Evolutionary conservation across 2,797 vertebrate genomes (phyloP).

Genomic region (Eidolon dupreanum): DNA sequence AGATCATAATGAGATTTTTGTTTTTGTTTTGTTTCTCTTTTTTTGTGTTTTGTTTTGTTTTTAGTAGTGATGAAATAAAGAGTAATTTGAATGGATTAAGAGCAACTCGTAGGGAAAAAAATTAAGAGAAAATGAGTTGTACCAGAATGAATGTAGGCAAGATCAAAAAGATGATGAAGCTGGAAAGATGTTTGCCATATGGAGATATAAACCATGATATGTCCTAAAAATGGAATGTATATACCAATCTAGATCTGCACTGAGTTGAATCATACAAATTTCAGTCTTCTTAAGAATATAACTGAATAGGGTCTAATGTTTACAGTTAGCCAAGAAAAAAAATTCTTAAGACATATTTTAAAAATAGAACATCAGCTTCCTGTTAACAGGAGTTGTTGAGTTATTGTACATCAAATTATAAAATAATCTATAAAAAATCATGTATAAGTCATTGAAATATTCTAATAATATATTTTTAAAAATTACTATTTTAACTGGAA

Average conservation of each 20-base stretch:
- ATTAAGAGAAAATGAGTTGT: not conserved
- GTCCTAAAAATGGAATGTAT: conserved; percentile 45
- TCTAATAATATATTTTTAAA: not conserved
- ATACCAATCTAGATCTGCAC: not conserved
- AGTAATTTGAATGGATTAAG: not conserved
- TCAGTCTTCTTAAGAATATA: not conserved
- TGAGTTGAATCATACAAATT: not conserved
- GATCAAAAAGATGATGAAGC: conserved; percentile 25
- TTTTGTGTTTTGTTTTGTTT: not conserved
- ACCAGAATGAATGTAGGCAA: conserved; percentile 16
- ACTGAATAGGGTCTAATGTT: not conserved
- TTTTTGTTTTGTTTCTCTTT: not conserved
- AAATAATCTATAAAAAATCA: not conserved
- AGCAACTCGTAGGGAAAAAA: not conserved
- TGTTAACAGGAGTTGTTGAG: not conserved
- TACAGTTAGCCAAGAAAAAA: not conserved
- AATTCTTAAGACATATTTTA: not conserved
- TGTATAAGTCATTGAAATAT: not conserved
- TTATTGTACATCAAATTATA: not conserved
- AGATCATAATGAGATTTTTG: not conserved
- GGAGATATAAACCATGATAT: conserved; percentile 35
- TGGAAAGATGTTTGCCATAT: conserved; percentile 45
- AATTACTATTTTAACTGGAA: not conserved
- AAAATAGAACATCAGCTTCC: not conserved
- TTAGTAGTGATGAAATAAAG: not conserved